phyloP scores from a whole-genome alignment of 2,797 vertebrate genomes.

The Artibeus jamaicensis region DNA sequence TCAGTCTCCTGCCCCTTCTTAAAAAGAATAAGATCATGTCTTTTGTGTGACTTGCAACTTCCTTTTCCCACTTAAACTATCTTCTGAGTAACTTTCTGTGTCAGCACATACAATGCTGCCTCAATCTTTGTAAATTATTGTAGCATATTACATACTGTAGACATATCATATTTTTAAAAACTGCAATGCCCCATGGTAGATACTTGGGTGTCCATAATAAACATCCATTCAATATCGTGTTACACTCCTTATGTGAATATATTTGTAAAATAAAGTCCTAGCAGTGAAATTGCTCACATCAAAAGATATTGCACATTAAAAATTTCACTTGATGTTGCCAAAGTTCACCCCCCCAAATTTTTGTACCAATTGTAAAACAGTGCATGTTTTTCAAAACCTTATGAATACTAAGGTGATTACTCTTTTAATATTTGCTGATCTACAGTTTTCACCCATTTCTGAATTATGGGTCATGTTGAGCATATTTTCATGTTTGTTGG shows the following conservation, averaged over 20 bases:
- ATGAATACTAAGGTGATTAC: not conserved
- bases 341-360: not conserved
- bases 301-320: not conserved
- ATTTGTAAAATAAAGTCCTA: constrained; percentile 4
- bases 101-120: not conserved
- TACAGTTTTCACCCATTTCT: not conserved
- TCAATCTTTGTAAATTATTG: not conserved
- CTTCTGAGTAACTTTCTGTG: not conserved
- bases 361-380: not conserved
- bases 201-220: not conserved
- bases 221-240: not conserved
- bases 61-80: not conserved
- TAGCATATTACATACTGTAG: not conserved
- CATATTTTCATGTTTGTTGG: not conserved
- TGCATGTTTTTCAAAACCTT: not conserved
- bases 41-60: not conserved
- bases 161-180: not conserved
- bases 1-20: not conserved
- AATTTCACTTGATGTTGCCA: not conserved
- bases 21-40: not conserved
- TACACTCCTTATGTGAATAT: not conserved
- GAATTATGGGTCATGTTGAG: not conserved
- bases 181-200: not conserved
- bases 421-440: not conserved
- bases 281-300: not conserved